Evolutionary conservation across 2,888 invertebrate species (phyloP).

Genomic region (Hirtodrosophila trivittata): DNA sequence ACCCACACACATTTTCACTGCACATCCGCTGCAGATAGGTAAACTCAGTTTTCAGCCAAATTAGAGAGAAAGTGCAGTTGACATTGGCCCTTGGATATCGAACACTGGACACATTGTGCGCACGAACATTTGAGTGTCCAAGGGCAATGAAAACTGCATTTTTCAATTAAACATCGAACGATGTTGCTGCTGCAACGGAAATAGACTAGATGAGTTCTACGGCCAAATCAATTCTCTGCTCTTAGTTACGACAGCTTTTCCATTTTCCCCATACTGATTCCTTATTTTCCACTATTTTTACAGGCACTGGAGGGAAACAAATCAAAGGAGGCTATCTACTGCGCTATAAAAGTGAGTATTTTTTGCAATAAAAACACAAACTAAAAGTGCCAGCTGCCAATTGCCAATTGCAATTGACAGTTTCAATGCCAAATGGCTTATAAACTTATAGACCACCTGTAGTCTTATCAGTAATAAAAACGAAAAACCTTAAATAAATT

Average conservation of each 20-base stretch:
- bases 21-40: not conserved
- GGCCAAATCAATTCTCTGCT: slow-evolving; percentile 6
- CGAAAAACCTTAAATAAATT: too few species aligned
- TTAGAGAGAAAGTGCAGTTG: slow-evolving; percentile 8
- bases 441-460: slow-evolving; percentile 5
- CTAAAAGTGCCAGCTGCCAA: slow-evolving; percentile 1
- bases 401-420: slow-evolving; percentile 7
- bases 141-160: not conserved
- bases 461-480: not conserved
- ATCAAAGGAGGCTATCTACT: slow-evolving; percentile 91
- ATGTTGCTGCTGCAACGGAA: slow-evolving; percentile 31
- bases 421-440: slow-evolving; percentile 4
- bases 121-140: slow-evolving; percentile 1
- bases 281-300: slow-evolving; percentile 8
- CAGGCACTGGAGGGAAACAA: slow-evolving; percentile 88
- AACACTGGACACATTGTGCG: slow-evolving; percentile 11
- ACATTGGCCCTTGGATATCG: slow-evolving; percentile 15
- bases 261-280: not conserved
- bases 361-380: slow-evolving; percentile 18
- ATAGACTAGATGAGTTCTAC: slow-evolving; percentile 38
- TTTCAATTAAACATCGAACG: slow-evolving; percentile 36
- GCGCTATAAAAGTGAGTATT: slow-evolving; percentile 90
- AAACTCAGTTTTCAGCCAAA: slow-evolving; percentile 19
- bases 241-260: not conserved
- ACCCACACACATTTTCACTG: slow-evolving; percentile 10